Evolutionary conservation across 2,797 vertebrate species (phyloP).

Genomic region (Novumbra hubbsi): DNA sequence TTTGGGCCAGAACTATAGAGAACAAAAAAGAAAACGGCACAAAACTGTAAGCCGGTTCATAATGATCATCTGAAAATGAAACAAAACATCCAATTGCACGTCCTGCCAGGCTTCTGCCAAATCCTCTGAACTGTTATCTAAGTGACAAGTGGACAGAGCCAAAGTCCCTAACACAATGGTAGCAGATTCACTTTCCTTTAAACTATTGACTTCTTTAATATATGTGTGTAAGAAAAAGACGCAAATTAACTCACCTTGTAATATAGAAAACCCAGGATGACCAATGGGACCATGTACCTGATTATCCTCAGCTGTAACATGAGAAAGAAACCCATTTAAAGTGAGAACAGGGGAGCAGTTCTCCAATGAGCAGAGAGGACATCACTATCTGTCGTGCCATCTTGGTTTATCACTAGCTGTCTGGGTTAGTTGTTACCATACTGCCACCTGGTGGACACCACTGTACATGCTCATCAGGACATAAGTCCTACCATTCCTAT

Average conservation of each 20-base stretch:
- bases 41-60: slow-evolving; percentile 1
- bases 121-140: slow-evolving; percentile 27
- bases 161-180: slow-evolving; percentile 24
- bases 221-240: slow-evolving; percentile 34
- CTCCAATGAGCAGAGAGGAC: slow-evolving; percentile 1
- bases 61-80: slow-evolving; percentile 10
- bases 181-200: slow-evolving; percentile 7
- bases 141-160: slow-evolving; percentile 20
- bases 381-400: background rate
- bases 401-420: background rate
- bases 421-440: slow-evolving; percentile 55
- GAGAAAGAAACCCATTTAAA: slow-evolving; percentile 16
- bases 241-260: slow-evolving; percentile 81
- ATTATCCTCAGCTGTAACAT: slow-evolving; percentile 77
- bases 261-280: slow-evolving; percentile 81
- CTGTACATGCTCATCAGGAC: background rate
- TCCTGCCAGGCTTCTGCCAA: slow-evolving; percentile 1
- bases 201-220: slow-evolving; percentile 11
- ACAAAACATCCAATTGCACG: background rate
- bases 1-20: slow-evolving; percentile 90
- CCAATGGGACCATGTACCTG: slow-evolving; percentile 78
- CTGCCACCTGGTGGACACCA: slow-evolving; percentile 74
- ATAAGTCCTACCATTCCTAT: background rate
- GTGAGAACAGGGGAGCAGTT: background rate
- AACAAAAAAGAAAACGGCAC: background rate